phyloP scores from a whole-genome alignment of 1,140 invertebrate species.

The Acromyrmex heyeri region DNA sequence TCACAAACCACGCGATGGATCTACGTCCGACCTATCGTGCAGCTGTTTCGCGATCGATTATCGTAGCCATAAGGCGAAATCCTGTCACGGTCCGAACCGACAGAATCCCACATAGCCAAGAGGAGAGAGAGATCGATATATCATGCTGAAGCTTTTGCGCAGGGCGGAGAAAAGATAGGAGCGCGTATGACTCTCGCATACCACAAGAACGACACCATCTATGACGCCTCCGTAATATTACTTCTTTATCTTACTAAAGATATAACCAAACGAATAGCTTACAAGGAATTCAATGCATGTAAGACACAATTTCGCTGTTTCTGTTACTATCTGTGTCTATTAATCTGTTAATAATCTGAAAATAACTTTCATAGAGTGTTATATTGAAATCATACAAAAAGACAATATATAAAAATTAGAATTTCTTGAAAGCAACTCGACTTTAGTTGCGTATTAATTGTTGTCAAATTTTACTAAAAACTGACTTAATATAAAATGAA shows the following conservation, averaged over 20 bases:
- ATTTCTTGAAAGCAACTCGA: slow-evolving; percentile 1
- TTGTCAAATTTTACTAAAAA: background rate
- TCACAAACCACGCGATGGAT: slow-evolving; percentile 50
- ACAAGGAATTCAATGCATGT: background rate
- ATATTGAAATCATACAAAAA: background rate
- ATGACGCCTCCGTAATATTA: slow-evolving; percentile 29
- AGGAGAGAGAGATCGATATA: slow-evolving; percentile 41
- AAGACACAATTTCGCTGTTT: background rate
- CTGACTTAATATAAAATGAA: slow-evolving; percentile 25
- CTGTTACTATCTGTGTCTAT: too few species aligned
- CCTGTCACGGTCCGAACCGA: slow-evolving; percentile 34
- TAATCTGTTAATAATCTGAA: background rate
- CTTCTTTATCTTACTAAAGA: slow-evolving; percentile 2
- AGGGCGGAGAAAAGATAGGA: slow-evolving; percentile 42
- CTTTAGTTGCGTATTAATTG: background rate
- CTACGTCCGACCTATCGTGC: slow-evolving; percentile 45
- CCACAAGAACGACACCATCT: slow-evolving; percentile 43
- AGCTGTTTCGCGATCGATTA: slow-evolving; percentile 60
- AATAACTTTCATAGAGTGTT: background rate
- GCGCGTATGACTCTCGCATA: slow-evolving; percentile 22
- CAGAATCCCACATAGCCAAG: background rate
- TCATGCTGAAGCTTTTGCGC: slow-evolving; percentile 30
- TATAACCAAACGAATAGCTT: background rate
- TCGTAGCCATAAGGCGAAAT: slow-evolving; percentile 50
- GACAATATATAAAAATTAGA: background rate